These are phyloP conservation scores for Pterocles burchelli DNA, from an alignment of 2,113 vertebrate genomes.

Conservation along the genomic window DNA sequence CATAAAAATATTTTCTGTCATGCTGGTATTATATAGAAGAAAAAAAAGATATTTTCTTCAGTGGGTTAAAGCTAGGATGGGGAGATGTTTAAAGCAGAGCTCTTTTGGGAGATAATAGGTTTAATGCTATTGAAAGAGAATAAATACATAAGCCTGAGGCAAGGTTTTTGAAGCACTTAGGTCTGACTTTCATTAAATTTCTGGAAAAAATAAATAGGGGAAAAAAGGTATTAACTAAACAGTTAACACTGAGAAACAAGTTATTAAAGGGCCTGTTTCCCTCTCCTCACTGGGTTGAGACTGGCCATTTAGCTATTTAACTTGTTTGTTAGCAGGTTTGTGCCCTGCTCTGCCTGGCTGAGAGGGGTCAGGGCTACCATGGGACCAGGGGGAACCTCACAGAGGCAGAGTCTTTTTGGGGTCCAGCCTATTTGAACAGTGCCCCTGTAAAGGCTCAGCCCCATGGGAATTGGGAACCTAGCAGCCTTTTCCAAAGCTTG, in stretches of 20 bases:
- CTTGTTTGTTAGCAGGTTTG: neutral
- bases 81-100: neutral
- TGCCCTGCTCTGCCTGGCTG: fast-evolving
- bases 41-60: neutral
- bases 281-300: fast-evolving
- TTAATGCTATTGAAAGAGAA: neutral
- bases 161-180: neutral
- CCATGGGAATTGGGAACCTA: fast-evolving
- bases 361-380: neutral
- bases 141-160: neutral
- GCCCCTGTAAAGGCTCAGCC: fast-evolving
- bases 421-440: neutral
- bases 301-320: neutral
- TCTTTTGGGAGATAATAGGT: neutral
- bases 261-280: neutral
- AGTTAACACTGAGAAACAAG: neutral
- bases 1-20: neutral
- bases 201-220: neutral
- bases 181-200: neutral
- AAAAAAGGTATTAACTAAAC: neutral
- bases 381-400: neutral
- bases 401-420: neutral
- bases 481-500: neutral
- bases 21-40: neutral
- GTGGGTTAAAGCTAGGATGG: neutral